These are phyloP conservation scores for Protomyctophum bolini DNA, from an alignment of 2,113 vertebrate genomes.

Conservation along the genomic window DNA sequence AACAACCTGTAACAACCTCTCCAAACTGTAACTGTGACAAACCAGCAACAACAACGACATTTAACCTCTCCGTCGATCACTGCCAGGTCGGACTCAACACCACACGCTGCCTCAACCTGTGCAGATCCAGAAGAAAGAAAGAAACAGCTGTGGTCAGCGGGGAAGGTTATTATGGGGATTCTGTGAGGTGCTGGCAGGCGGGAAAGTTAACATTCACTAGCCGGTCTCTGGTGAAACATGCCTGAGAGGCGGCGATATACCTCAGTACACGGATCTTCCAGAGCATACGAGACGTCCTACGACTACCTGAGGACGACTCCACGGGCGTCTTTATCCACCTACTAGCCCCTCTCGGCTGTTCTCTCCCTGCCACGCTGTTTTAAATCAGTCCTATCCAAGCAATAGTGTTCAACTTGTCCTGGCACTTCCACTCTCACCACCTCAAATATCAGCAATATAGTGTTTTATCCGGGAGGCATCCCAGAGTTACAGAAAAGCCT, in stretches of 20 bases:
- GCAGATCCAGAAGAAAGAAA: neutral
- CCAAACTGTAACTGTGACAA: constrained; percentile 36
- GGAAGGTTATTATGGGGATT: constrained; percentile 5
- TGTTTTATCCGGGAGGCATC: constrained; percentile 41
- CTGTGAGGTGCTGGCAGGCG: neutral
- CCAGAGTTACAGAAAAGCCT: constrained; percentile 11
- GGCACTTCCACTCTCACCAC: neutral
- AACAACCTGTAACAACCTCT: constrained; percentile 58
- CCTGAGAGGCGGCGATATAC: constrained; percentile 44
- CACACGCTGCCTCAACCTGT: constrained; percentile 16
- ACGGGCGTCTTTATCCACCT: neutral
- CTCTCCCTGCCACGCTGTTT: too few relatives aligned
- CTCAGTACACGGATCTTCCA: constrained; percentile 42
- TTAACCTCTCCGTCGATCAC: constrained; percentile 39
- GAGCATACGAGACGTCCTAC: too few relatives aligned
- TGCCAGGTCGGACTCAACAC: constrained; percentile 19
- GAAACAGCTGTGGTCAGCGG: neutral
- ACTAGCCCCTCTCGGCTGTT: too few relatives aligned
- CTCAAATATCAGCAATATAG: constrained; percentile 15
- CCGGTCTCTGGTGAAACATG: constrained; percentile 6
- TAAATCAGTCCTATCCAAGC: too few relatives aligned
- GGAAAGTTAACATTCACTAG: constrained; percentile 5
- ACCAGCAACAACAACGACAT: constrained; percentile 53
- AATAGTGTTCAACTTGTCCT: too few relatives aligned
- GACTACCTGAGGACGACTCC: neutral